Base-by-base conservation (phyloP, 2,888 invertebrate genomes). In the Ethmia dodecea region DNA sequence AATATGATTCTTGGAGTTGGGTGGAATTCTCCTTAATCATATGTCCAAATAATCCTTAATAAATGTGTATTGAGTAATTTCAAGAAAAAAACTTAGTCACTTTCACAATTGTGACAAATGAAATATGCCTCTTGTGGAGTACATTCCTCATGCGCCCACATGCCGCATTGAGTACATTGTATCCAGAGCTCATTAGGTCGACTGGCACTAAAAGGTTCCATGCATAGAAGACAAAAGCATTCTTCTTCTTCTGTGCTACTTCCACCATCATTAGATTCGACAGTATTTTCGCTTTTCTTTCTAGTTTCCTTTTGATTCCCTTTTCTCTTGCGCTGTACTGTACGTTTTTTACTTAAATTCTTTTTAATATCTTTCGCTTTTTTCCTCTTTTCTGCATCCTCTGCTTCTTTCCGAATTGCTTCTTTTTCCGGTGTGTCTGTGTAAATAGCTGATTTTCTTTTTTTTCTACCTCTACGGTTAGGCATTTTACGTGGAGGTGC, bases 341-440 rank as follows among this genome's bases (percentile, higher is more conserved):
- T 13, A 12, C 14, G 27, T 18, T 33, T 33, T 8, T n/a, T 26
- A 16, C 14, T 26, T 10, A 12, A n/a, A 27, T 18, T 33, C 26
- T 26, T 26, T 15, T 30, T 30, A 10, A 18, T 13, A 11, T n/a
- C 15, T 29, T 31, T 24, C 10, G 24, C 32, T 33, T 40, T 40
- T 37, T 43, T 11, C 31, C 33, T 36, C 38, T 22, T 38, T 34
- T 34, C 31, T 35, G 10, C 43, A 32, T 37, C 31, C 35, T 52
- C 45, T 18, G 31, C 14, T 35, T 52, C 49, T 36, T 35, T 38
- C 34, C 38, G 28, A 8, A 47, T 35, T 5, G 22, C 38, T 28
- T 49, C 47, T 33, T 54, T 51, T 36, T 50, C 46, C 8, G 18
- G 18, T 5, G 18, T 18, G 8, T 18, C 18, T 18, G 4, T 18